Base-by-base conservation (phyloP, 2,113 vertebrate genomes). In the Nesogale talazaci region DNA sequence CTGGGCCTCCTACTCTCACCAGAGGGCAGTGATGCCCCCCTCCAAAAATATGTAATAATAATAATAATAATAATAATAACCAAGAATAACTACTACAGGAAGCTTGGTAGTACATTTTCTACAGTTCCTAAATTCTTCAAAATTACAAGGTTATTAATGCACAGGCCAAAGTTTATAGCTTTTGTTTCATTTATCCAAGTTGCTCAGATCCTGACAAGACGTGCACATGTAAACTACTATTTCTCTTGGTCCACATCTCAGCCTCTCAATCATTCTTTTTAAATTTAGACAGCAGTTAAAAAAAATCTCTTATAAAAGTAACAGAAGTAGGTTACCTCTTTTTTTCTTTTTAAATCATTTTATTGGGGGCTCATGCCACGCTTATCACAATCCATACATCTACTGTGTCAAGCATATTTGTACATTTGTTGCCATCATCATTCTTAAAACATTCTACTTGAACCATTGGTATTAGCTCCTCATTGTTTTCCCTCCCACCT, bases 71-170 rank as follows among this genome's bases (percentile, higher is more conserved):
- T n/a, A n/a, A n/a, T n/a, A n/a, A n/a, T n/a, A 91, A 76, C 5
- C 22, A 80, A 36, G 89, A 83, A 42, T 69, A 89, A 12, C 56
- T 85, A 89, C 15, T 61, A 67, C 0, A 65, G 15, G 93, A 94
- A 87, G 16, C 63, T 9, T 81, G 69, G 84, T 17, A 31, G 63
- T 17, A 75, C 25, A 89, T 75, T 65, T 86, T 91, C 42, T 78
- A 89, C 4, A 86, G 67, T 88, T 56, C 69, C 56, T 11, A 85
- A 80, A 83, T 69, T 88, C 46, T 94, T 83, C 40, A 83, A 90
- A 85, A 82, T 57, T 25, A 69, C 2, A 83, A 31, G 27, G 87
- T 86, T 81, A 78, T 79, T 38, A 84, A 94, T 42, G 57, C 9
- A 84, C 0, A 91, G 65, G 19, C 23, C 29, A 85, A 40, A 81